Base-by-base conservation (phyloP, 2,797 vertebrate species). In the Ispidina lecontei region DNA sequence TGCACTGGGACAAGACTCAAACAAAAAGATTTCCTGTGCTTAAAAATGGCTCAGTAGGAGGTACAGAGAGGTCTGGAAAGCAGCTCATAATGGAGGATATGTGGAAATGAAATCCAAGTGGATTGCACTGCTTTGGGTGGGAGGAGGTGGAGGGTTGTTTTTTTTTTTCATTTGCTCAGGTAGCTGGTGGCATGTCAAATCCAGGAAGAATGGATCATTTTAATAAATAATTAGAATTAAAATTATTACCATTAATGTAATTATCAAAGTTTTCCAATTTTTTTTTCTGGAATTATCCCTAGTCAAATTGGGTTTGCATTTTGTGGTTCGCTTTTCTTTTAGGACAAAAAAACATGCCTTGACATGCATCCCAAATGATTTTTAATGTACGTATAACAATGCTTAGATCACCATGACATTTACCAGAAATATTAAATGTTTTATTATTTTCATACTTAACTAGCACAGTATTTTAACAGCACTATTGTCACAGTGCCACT, bases 401-500 rank as follows among this genome's bases (percentile, higher is more conserved):
- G 68, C 58, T 95, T 96, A 97, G 97, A 96, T 94, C 87, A 91
- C 82, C 55, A 81, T 28, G 65, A 89, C 72, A 95, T 95, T 97
- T 96, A 95, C 72, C 96, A 93, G 85, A 96, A 93, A 91, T 93
- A 96, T 73, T 94, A 96, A 96, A 72, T 91, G 60, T 20, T 95
- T 96, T 91, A 90, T 92, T 97, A 94, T 96, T 93, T 93, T 74
- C 89, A 92, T 81, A 87, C 39, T 97, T 95, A 96, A 95, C 94
- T 96, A 84, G 33, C 85, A 96, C 33, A 78, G 80, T 95, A 89
- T 96, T 91, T 95, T 95, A 96, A 86, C 51, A 89, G 21, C 39
- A 62, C n/a, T 89, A 22, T 71, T 81, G 72, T 84, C 87, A 93
- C 62, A 71, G 60, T 94, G 89, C 33, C 1, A 5, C 70, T 96